Base-by-base conservation (phyloP, 2,797 vertebrate genomes). In the Hydrophis major region DNA sequence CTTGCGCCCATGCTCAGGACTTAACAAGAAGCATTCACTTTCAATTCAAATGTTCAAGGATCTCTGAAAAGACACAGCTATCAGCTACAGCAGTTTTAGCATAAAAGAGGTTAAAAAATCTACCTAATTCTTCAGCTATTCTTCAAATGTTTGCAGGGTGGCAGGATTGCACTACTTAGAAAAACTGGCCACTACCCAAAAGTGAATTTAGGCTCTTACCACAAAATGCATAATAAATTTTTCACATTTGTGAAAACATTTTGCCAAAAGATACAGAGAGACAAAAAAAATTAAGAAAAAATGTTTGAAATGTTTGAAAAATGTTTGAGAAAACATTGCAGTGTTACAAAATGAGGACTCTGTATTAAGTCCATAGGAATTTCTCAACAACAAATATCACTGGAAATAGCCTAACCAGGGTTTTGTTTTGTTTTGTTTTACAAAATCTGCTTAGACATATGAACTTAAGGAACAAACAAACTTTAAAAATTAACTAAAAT, bases 241-340 rank as follows among this genome's bases (percentile, higher is more conserved):
- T 78, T 78, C 37, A 42, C 37, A 47, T 83, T 42, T 83, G 74
- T 83, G 74, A 83, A 83, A 83, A 78, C 1, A 20, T 47, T 47
- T 83, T 47, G 20, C 78, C 42, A 83, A 83, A 83, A 83, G 42
- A 83, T 47, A 22, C 7, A 83, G 14, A 89, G 22, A 61, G 10
- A 28, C 28, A 66, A 0, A 20, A 1, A 32, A 2, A n/a, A 12
- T 8, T 10, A 2, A 1, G 2, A 2, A n/a, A 28, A 53, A 47
- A n/a, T 18, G 7, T 20, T 66, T 4, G 3, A 66, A 89, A 89
- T 42, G 13, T 60, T 60, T 88, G 37, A 89, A 89, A 89, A 89
- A 89, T 89, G 28, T 42, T 89, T 28, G 22, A 89, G 37, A 89
- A 42, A 47, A 13, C 16, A 60, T 14, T 61, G 37, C 25, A 25